Base-by-base conservation (phyloP, 2,797 vertebrate genomes). In the Iguana delicatissima region DNA sequence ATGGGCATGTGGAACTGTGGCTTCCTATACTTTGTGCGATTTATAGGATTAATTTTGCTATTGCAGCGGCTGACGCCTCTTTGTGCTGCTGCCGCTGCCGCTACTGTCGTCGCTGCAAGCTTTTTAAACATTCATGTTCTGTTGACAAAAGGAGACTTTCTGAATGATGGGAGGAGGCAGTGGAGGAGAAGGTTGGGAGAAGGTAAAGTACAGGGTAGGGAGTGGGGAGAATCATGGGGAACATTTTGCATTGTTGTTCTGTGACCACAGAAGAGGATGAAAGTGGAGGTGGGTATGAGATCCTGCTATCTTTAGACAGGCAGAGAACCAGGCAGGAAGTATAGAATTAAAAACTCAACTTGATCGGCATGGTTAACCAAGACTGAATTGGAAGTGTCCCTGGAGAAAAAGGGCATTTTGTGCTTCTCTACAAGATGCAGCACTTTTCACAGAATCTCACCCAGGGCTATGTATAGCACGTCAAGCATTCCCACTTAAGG, bases 121-220 rank as follows among this genome's bases (percentile, higher is more conserved):
- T 80, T 85, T 85, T 88, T 32, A 85, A 91, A 91, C 90, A 91
- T 91, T 91, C 90, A 88, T 91, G 52, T 57, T 84, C 89, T 79
- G 35, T 87, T 91, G 90, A 88, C 85, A 84, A 82, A 80, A 87
- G 24, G 6, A 90, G 59, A 50, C 38, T 62, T 90, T 38, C 12
- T 77, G 62, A 79, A 87, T 57, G 73, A 84, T 77, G 80, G 42
- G 42, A 42, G 46, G 42, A 64, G 80, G 59, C 50, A 69, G 64
- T 38, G 22, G 14, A 3, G n/a, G 73, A 82, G 42, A 64, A 57
- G 72, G n/a, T 57, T 85, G 62, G 72, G 38, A 79, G 55, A 64
- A 85, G 76, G 35, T 57, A 38, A 42, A 35, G 74, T 16, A n/a
- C 4, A 16, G 32, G 46, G 6, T 29, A 7, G 46, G 29, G 42